phyloP scores from a whole-genome alignment of 2,113 vertebrate genomes.

The Microcebus murinus region DNA sequence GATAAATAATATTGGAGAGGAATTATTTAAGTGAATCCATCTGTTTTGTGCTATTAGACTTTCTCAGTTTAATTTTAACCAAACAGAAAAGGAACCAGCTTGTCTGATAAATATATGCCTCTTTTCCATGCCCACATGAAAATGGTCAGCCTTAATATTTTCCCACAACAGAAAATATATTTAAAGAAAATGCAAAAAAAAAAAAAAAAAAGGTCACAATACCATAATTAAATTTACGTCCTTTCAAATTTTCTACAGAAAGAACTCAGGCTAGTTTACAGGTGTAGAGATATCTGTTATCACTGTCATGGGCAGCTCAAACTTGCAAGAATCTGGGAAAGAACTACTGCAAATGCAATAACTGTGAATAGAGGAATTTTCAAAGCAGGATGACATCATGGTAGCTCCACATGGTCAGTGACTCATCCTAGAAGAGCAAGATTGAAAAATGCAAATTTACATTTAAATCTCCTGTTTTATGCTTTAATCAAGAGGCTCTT shows the following conservation, averaged over 20 bases:
- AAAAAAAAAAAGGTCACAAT: not conserved
- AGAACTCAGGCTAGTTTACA: conserved; percentile 13
- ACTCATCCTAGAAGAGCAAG: not conserved
- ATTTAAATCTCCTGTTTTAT: conserved; percentile 17
- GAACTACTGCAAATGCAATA: not conserved
- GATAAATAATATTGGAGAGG: conserved; percentile 14
- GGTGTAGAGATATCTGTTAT: not conserved
- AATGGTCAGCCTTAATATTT: conserved; percentile 45
- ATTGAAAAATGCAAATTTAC: conserved; percentile 35
- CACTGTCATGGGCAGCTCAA: not conserved
- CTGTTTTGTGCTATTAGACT: conserved; percentile 49
- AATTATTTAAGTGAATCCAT: conserved; percentile 62
- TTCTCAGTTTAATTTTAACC: conserved; percentile 46
- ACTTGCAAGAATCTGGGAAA: not conserved
- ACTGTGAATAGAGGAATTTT: not conserved
- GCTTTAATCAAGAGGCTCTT: not conserved
- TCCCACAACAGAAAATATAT: conserved; percentile 36
- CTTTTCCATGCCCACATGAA: conserved; percentile 50
- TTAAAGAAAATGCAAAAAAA: not conserved
- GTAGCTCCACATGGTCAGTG: not conserved
- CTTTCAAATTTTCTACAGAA: conserved; percentile 22
- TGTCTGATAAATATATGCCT: conserved; percentile 21
- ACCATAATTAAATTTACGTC: not conserved
- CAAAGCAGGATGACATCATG: not conserved
- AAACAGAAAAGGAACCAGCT: conserved; percentile 43